These are phyloP conservation scores for Ibidorhyncha struthersii DNA, from an alignment of 2,113 vertebrate genomes.

Conservation along the genomic window DNA sequence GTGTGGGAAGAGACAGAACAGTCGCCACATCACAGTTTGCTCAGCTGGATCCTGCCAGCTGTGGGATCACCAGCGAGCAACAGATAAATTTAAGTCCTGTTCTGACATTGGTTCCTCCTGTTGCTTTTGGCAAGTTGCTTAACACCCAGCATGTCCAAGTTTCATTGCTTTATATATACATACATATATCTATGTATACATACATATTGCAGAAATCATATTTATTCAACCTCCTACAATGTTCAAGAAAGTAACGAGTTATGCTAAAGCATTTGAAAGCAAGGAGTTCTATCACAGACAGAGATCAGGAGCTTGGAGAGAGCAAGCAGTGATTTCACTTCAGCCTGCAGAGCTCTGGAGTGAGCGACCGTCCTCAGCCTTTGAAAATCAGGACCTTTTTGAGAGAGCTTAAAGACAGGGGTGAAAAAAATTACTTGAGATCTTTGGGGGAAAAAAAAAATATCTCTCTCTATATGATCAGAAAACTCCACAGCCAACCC, in stretches of 20 bases:
- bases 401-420: neutral
- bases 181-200: slow-evolving; percentile 44
- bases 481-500: slow-evolving; percentile 36
- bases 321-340: neutral
- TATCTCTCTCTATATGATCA: neutral
- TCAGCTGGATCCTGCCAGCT: slow-evolving; percentile 37
- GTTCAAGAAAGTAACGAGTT: slow-evolving; percentile 45
- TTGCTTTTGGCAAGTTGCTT: slow-evolving; percentile 39
- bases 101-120: slow-evolving; percentile 50
- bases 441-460: neutral
- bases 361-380: neutral
- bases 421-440: neutral
- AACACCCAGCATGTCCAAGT: slow-evolving; percentile 44
- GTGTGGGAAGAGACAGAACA: slow-evolving; percentile 25
- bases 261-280: slow-evolving; percentile 24
- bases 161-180: slow-evolving; percentile 40
- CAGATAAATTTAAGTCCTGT: slow-evolving; percentile 43
- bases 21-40: slow-evolving; percentile 26
- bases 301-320: slow-evolving; percentile 3
- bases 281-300: slow-evolving; percentile 14
- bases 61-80: slow-evolving; percentile 44
- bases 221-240: slow-evolving; percentile 65
- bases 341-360: neutral
- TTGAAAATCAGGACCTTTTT: neutral
- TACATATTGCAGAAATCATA: slow-evolving; percentile 43